phyloP scores from a whole-genome alignment of 2,888 invertebrate genomes.

The Archips crataeganus region DNA sequence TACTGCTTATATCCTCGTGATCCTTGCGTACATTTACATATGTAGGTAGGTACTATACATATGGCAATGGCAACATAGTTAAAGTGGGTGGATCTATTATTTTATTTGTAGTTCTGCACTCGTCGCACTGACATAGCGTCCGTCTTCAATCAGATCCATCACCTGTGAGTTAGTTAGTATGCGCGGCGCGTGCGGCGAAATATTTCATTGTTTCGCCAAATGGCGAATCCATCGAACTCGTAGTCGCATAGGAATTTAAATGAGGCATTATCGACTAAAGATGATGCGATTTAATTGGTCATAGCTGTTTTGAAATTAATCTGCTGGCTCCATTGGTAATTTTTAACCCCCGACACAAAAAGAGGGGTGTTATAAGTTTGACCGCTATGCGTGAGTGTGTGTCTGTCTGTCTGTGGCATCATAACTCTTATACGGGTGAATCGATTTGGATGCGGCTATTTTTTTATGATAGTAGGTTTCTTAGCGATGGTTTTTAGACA shows the following conservation, averaged over 20 bases:
- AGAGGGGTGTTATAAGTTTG: no score
- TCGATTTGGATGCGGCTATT: no score
- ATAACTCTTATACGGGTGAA: no score
- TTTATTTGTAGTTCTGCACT: neutral
- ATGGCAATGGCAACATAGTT: no score
- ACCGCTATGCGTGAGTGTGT: no score
- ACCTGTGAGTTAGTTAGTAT: neutral
- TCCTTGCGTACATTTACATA: no score
- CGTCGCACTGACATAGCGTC: neutral
- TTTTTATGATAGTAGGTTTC: no score
- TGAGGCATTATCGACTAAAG: neutral
- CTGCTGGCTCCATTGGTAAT: neutral
- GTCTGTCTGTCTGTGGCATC: no score
- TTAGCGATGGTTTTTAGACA: no score
- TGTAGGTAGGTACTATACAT: no score
- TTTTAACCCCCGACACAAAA: no score
- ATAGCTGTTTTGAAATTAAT: neutral
- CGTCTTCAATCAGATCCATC: neutral
- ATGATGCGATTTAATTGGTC: neutral
- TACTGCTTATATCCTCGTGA: no score
- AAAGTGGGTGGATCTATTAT: neutral
- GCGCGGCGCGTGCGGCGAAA: neutral
- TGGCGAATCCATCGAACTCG: neutral
- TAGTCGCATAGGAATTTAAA: neutral
- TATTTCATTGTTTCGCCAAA: constrained; percentile 7